Conservation (phyloP, 2,113 vertebrate genomes). For the Campylomormyrus tamandua region DNA sequence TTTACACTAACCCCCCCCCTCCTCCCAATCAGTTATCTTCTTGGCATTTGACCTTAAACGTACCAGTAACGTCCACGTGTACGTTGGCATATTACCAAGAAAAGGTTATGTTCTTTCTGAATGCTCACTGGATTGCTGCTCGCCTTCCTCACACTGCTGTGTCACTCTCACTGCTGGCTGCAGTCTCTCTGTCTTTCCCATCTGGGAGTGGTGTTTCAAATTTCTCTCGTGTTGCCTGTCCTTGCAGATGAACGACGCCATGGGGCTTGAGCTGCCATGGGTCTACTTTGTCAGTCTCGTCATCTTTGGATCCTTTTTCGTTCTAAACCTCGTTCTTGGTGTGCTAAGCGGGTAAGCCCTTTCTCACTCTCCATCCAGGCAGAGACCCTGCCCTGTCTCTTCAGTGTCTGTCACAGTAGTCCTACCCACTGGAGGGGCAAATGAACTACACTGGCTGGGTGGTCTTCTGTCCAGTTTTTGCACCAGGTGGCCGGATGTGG, state of each 20-base stretch:
- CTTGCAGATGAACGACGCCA: constrained; percentile 98
- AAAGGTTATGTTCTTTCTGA: neutral
- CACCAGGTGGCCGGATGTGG: neutral
- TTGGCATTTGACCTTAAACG: neutral
- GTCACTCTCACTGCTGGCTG: neutral
- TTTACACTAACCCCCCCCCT: neutral
- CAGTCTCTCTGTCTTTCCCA: neutral
- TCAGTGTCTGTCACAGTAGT: constrained; percentile 46
- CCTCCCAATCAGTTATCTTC: neutral
- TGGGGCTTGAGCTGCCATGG: constrained; percentile 99
- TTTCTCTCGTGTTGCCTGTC: constrained; percentile 27
- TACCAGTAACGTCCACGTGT: neutral
- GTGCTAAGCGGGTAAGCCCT: constrained; percentile 93
- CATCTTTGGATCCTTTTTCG: constrained; percentile 99
- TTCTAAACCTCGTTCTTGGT: constrained; percentile 98
- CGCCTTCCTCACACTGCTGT: neutral
- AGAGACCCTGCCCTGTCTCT: constrained; percentile 52
- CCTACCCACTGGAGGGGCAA: neutral
- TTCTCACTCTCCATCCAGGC: constrained; percentile 58
- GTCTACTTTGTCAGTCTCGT: constrained; percentile 99
- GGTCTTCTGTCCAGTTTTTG: neutral
- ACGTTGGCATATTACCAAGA: neutral
- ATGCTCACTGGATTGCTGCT: neutral
- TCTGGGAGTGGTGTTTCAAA: neutral
- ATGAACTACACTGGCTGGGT: neutral